phyloP scores from a whole-genome alignment of 2,888 invertebrate species.

The Syrphus vitripennis region DNA sequence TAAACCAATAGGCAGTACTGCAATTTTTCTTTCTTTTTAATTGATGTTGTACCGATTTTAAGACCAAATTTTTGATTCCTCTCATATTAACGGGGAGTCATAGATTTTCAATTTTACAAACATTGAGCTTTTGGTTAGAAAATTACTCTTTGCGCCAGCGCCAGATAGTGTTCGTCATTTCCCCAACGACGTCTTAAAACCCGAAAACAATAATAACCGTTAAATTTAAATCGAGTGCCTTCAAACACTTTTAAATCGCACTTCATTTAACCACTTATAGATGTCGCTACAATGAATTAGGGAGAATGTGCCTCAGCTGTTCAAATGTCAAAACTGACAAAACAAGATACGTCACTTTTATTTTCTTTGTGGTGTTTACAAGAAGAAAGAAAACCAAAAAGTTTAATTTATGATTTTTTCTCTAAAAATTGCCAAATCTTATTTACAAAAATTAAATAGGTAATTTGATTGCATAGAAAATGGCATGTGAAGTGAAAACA shows the following conservation, averaged over 20 bases:
- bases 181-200: too few species aligned
- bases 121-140: too few species aligned
- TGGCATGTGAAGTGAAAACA: conserved; percentile 85
- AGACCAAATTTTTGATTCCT: too few species aligned
- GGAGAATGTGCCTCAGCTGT: not conserved
- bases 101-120: too few species aligned
- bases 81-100: too few species aligned
- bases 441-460: not conserved
- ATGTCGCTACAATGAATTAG: not conserved
- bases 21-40: too few species aligned
- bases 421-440: not conserved
- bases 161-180: too few species aligned
- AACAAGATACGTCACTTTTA: not conserved
- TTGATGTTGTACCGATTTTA: too few species aligned
- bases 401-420: conserved; percentile 41
- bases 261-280: not conserved
- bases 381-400: conserved; percentile 15
- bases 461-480: conserved; percentile 69
- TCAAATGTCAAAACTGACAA: conserved; percentile 4
- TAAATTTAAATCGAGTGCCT: not conserved
- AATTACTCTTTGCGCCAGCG: too few species aligned
- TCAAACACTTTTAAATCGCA: not conserved
- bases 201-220: not conserved
- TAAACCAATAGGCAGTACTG: too few species aligned
- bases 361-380: conserved; percentile 66